Evolutionary conservation across 2,113 vertebrate genomes (phyloP), one percentile per base, ranked within the genome.

Genomic region (Odontophorus gujanensis): DNA sequence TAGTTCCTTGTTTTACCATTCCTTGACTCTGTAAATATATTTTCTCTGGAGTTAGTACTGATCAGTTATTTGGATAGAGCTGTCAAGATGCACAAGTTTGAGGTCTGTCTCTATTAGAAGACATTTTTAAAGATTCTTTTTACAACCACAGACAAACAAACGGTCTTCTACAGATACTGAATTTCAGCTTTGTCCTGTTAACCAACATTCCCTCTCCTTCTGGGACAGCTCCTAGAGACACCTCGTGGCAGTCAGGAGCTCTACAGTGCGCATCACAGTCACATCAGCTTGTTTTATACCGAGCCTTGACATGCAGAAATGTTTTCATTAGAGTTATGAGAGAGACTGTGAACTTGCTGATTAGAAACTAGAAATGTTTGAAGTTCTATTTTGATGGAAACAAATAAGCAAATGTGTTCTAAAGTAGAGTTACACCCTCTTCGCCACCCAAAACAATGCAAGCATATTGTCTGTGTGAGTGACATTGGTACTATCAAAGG

Each of bases 1-100:
- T 97, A 95, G 82, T 88, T 58, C 40, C 87, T 94, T 94, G 61
- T 94, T 96, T 93, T 88, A 94, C 93, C 80, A 73, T 88, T 93
- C 79, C 87, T 95, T 2, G 7, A 72, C 79, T 87, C 75, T 36
- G 68, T 83, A 95, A 94, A 90, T 95, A 65, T 65, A 75, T 94
- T 91, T 95, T 91, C 82, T 85, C 69, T 90, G 26, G 79, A 95
- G 42, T 75, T 87, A 85, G 81, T 65, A 48, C 63, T n/a, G 65
- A 4, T 12, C 9, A 10, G 75, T 65, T 83, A 45, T 85, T 95
- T 95, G 80, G 71, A 68, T 78, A 69, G 81, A 91, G 55, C 34
- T 85, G 81, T 91, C 38, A 13, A 40, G 93, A 81, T 84, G 68
- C 74, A 88, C 87, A 84, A 87, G 76, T 86, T 89, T 68, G 43